Base-by-base conservation (phyloP, 2,797 vertebrate species). In the Tympanoctomys barrerae region DNA sequence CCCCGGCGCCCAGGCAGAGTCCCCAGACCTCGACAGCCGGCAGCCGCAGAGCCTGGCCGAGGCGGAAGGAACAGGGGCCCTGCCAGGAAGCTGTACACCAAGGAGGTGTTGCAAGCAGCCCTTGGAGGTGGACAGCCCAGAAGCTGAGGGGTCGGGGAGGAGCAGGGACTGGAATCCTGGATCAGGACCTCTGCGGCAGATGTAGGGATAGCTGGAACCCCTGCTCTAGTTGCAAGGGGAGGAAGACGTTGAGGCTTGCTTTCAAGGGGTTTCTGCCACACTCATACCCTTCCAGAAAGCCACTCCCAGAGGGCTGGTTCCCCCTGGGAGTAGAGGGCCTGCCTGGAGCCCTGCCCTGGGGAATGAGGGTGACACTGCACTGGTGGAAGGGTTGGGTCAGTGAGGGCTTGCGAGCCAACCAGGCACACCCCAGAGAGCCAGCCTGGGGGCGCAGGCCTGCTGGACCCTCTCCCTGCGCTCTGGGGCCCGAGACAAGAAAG, bases 51-150 rank as follows among this genome's bases (percentile, higher is more conserved):
- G 12, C 49, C n/a, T 64, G 18, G 12, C 57, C 24, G 11, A 33
- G 79, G 42, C 16, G 36, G 96, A 96, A 97, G 46, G 59, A 80
- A 73, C 54, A 95, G 10, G 71, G 61, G 54, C 70, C 39, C 42
- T 49, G 31, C 9, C 92, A 95, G 92, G 96, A 95, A 97, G 86
- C 46, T 82, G 36, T 97, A 90, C 85, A 70, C 90, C 82, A 75
- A 75, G 18, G 28, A 22, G 14, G 59, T 97, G 84, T 96, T 82
- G 96, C 73, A 94, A 96, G 66, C 33, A 61, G 26, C 66, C 61
- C 77, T 36, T 19, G 28, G 33, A 39, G 59, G 52, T 59, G 52
- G 62, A 36, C 46, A 39, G 66, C 89, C 28, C 18, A 36, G 49
- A 80, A 86, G 64, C 54, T 75, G 85, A 54, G 79, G 64, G 52